phyloP scores from a whole-genome alignment of 2,797 vertebrate species.

The Poeciliopsis presidionis region DNA sequence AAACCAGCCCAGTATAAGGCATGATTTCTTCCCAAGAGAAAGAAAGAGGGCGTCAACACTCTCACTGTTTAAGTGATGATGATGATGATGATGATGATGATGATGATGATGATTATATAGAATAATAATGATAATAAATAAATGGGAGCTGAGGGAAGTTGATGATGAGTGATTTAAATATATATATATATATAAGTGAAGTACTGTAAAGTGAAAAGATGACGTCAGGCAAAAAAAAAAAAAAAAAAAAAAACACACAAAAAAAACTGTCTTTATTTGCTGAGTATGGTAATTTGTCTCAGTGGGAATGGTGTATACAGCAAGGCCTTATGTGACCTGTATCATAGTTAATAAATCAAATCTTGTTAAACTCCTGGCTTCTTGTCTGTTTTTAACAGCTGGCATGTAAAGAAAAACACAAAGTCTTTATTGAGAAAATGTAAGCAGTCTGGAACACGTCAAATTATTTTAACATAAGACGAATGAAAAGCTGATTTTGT shows the following conservation, averaged over 20 bases:
- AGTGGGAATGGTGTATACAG: slow-evolving; percentile 93
- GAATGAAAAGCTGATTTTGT: neutral
- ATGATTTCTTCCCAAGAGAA: slow-evolving; percentile 82
- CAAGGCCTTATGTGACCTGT: slow-evolving; percentile 96
- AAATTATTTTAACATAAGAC: neutral
- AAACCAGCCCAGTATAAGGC: slow-evolving; percentile 86
- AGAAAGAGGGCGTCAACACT: slow-evolving; percentile 79
- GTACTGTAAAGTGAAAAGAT: slow-evolving; percentile 81
- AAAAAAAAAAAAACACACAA: too few relatives aligned
- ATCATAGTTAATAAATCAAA: slow-evolving; percentile 98
- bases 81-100: slow-evolving; percentile 48
- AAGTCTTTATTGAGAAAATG: neutral
- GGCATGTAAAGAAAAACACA: neutral
- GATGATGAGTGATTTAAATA: slow-evolving; percentile 40
- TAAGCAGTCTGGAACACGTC: neutral
- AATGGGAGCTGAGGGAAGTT: slow-evolving; percentile 27
- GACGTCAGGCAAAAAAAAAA: slow-evolving; percentile 71
- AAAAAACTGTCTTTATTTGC: slow-evolving; percentile 86
- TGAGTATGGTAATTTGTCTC: slow-evolving; percentile 91
- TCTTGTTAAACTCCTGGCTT: slow-evolving; percentile 85
- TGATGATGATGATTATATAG: slow-evolving; percentile 42
- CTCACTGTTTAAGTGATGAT: slow-evolving; percentile 81
- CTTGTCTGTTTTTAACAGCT: slow-evolving; percentile 45
- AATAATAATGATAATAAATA: slow-evolving; percentile 54
- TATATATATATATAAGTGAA: slow-evolving; percentile 70